Evolutionary conservation across 2,888 invertebrate species (phyloP), one percentile per base, ranked within the genome.

Genomic region (Morpho achilles): DNA sequence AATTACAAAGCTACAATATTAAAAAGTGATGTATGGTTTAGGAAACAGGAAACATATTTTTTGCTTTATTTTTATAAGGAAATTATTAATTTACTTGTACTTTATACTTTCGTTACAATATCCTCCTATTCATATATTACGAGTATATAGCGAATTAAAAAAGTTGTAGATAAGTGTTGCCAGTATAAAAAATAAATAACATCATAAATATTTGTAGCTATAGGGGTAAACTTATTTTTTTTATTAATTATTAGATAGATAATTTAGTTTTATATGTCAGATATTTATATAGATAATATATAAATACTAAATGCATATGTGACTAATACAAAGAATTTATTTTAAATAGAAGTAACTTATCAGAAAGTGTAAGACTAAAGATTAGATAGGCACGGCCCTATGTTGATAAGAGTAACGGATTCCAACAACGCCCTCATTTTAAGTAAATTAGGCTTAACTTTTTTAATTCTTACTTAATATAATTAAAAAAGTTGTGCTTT

Each of bases 371-470:
- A 75, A 79, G 75, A 77, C 74, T 71, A 5, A 74, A 81, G 87
- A 88, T 87, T 79, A 87, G 87, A 87, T 88, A 85, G 74, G 69
- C 75, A 72, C 80, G 80, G 79, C 87, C 87, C 86, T 87, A 81
- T 75, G 70, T 64, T 77, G 87, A 87, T 87, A 87, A 84, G 72
- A 69, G 67, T 70, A 68, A 72, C 70, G 79, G 77, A 84, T 83
- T 83, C 80, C 78, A 75, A 69, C 72, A 72, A 79, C 77, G 79
- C 75, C 66, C 60, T 59, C 61, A 58, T 53, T 53, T 59, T n/a
- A 51, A 50, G 22, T 60, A 52, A 45, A 43, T 48, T 50, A 8
- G 9, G 43, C 43, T 53, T n/a, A 10, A n/a, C 7, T 48, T 54
- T 54, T 48, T 47, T 7, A 22, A 42, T n/a, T 16, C 23, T 23